Base-by-base conservation (phyloP, 92 coral and sea anemone species). In the Virgularia gustaviana region DNA sequence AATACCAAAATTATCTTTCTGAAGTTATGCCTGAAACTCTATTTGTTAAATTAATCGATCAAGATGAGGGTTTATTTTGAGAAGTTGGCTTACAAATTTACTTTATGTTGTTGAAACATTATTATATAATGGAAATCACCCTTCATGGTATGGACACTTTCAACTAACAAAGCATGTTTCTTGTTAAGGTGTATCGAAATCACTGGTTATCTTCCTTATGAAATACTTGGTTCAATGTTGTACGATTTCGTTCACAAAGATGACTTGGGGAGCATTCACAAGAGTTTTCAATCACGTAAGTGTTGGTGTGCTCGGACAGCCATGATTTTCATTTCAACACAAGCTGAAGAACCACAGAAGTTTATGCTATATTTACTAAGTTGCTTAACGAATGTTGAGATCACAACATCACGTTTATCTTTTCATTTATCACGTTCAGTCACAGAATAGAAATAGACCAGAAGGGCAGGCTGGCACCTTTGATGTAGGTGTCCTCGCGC, bases 151-250 rank as follows among this genome's bases (percentile, higher is more conserved):
- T 33, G 22, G 24, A 12, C 31, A 36, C 4, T 28, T 32, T 9
- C 43, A n/a, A n/a, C n/a, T n/a, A n/a, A n/a, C n/a, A n/a, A n/a
- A n/a, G n/a, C 0, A 13, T 28, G n/a, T 16, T 28, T 54, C 4
- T 24, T 51, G 64, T 77, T 41, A 44, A 91, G 97, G 70, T 88
- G 87, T 15, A 83, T 88, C 34, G 65, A 84, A 38, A 61, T 88
- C 79, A 88, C 86, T 32, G 97, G 97, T 8, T 91, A 85, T 76
- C 86, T 87, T 62, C 97, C 97, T 0, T 88, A 79, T 60, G 95
- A 91, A 64, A 72, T 91, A 0, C 90, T 91, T 22, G 97, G 97
- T 34, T 81, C 89, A 2, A 85, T 95, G 24, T 41, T 91, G 9
- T 91, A 91, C 47, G 73, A 70, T 12, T 91, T 78, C 64, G 75